Evolutionary conservation across 2,113 vertebrate genomes (phyloP).

Genomic region (Petroica traversi): DNA sequence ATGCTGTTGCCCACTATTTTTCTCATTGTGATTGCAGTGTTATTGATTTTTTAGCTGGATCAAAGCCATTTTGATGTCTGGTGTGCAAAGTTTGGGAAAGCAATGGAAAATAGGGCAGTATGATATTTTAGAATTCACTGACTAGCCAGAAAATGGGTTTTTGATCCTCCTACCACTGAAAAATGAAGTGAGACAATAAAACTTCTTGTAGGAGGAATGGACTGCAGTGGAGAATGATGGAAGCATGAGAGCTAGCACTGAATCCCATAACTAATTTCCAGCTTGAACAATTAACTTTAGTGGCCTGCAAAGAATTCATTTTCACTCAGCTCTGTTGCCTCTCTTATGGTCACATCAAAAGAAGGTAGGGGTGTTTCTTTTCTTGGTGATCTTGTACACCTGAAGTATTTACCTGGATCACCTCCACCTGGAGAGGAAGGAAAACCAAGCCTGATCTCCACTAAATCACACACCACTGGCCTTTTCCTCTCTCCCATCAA

Average conservation of each 20-base stretch:
- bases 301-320: not conserved
- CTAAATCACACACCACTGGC: too few species aligned
- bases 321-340: not conserved
- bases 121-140: not conserved
- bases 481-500: too few species aligned
- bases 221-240: not conserved
- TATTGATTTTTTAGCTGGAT: not conserved
- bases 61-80: not conserved
- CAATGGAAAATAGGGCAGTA: not conserved
- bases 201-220: not conserved
- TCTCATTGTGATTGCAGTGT: not conserved
- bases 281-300: not conserved
- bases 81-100: not conserved
- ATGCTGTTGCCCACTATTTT: not conserved
- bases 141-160: not conserved
- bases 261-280: not conserved
- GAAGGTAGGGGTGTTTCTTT: not conserved
- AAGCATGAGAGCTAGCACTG: not conserved
- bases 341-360: not conserved
- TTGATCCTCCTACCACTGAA: not conserved
- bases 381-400: not conserved
- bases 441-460: too few species aligned
- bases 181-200: not conserved
- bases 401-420: too few species aligned
- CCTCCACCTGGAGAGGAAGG: too few species aligned